phyloP scores from a whole-genome alignment of 2,888 invertebrate genomes.

The Tanaodytes sp. region DNA sequence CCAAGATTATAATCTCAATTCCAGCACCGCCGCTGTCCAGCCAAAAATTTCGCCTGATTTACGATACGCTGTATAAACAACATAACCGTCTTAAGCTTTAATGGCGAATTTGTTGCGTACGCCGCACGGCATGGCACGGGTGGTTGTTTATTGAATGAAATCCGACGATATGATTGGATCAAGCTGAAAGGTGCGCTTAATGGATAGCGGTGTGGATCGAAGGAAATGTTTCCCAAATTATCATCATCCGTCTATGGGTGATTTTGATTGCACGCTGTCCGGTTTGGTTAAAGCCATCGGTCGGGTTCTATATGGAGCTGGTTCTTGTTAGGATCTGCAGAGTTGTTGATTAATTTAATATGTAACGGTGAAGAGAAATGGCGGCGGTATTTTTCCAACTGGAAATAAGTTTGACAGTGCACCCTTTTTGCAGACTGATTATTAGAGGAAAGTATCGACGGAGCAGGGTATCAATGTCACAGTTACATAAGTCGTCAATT shows the following conservation, averaged over 20 bases:
- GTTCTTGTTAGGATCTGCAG: constrained; percentile 21
- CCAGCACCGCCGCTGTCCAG: constrained; percentile 24
- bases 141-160: constrained; percentile 26
- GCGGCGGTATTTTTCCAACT: constrained; percentile 17
- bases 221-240: too few relatives aligned
- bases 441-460: constrained; percentile 17
- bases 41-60: constrained; percentile 45
- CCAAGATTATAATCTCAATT: constrained; percentile 54
- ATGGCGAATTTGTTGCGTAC: too few relatives aligned
- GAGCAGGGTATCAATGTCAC: constrained; percentile 55
- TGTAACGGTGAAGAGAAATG: constrained; percentile 36
- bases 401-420: constrained; percentile 29
- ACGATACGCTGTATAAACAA: constrained; percentile 40
- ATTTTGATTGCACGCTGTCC: too few relatives aligned
- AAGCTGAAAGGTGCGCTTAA: constrained; percentile 9
- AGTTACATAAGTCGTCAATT: constrained; percentile 63
- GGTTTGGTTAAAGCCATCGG: too few relatives aligned
- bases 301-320: too few relatives aligned
- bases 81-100: constrained; percentile 26
- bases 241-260: too few relatives aligned
- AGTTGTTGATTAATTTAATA: constrained; percentile 47
- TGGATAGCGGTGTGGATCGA: too few relatives aligned
- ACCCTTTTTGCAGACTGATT: constrained; percentile 43
- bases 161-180: not conserved
- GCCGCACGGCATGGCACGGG: not conserved